A percentile compares a stretch with the other conserved stretches of the same genome.
Evolutionary conservation across 2,797 vertebrate genomes (phyloP).

Genomic region (Prionace glauca): DNA sequence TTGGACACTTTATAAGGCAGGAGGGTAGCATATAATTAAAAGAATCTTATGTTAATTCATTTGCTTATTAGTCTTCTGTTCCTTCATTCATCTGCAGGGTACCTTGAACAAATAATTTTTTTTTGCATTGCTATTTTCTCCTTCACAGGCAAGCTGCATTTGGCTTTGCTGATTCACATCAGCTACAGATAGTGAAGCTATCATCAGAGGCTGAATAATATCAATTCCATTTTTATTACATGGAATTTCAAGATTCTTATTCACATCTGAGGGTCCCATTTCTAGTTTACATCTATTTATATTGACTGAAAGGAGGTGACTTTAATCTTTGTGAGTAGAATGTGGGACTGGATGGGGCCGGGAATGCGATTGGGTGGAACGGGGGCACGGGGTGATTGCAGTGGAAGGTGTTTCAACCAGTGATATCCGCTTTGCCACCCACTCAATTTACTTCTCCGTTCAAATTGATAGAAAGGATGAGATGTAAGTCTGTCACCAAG

Average conservation of each 20-base stretch:
- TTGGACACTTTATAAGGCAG: conserved; percentile 17
- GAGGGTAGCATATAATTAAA: conserved; percentile 13
- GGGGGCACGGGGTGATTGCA: no score
- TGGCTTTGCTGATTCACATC: not conserved
- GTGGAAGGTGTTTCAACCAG: no score
- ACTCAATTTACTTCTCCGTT: not conserved
- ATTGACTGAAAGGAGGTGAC: not conserved
- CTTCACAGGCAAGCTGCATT: no score
- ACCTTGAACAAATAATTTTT: not conserved
- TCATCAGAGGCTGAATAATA: not conserved
- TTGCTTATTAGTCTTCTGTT: not conserved
- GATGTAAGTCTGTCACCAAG: not conserved
- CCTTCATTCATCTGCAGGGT: not conserved
- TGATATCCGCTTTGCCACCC: no score
- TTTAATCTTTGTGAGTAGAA: not conserved
- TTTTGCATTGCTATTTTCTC: not conserved
- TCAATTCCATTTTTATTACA: conserved; percentile 1
- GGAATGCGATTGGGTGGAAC: no score
- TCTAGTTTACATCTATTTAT: not conserved
- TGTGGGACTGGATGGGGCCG: no score
- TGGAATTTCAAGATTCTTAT: not conserved
- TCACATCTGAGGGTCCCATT: not conserved
- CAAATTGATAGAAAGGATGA: not conserved
- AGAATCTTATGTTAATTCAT: conserved; percentile 25
- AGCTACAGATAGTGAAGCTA: not conserved